These are phyloP conservation scores for Pachyramphus minor DNA, from an alignment of 2,113 vertebrate genomes.

Conservation along the genomic window DNA sequence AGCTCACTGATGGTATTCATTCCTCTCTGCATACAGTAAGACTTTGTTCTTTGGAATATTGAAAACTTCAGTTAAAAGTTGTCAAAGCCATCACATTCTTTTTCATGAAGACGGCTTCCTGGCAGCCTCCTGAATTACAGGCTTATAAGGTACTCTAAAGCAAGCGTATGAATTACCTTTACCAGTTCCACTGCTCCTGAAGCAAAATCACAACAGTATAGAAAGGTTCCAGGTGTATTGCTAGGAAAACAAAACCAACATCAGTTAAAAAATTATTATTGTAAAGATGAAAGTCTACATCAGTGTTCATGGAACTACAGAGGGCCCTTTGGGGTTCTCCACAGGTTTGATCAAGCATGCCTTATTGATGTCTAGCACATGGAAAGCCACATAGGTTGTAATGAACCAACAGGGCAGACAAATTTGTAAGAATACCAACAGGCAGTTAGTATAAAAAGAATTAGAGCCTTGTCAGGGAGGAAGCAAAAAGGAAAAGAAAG, in stretches of 20 bases:
- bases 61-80: slow-evolving; percentile 66
- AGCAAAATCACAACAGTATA: slow-evolving; percentile 95
- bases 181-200: slow-evolving; percentile 83
- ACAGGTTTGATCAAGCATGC: slow-evolving; percentile 18
- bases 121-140: slow-evolving; percentile 55
- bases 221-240: slow-evolving; percentile 77
- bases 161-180: slow-evolving; percentile 75
- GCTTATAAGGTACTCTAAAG: slow-evolving; percentile 22
- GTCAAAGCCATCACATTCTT: slow-evolving; percentile 40
- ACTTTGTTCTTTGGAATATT: slow-evolving; percentile 54
- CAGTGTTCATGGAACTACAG: slow-evolving; percentile 2
- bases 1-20: slow-evolving; percentile 59
- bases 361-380: slow-evolving; percentile 36
- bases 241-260: slow-evolving; percentile 65
- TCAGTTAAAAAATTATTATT: slow-evolving; percentile 33
- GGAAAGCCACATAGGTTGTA: slow-evolving; percentile 27
- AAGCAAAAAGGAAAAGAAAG: slow-evolving; percentile 35
- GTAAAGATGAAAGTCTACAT: slow-evolving; percentile 34
- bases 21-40: slow-evolving; percentile 26
- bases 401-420: slow-evolving; percentile 36
- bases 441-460: slow-evolving; percentile 21
- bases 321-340: slow-evolving; percentile 17
- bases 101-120: slow-evolving; percentile 42
- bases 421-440: slow-evolving; percentile 36
- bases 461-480: not conserved